phyloP scores from a whole-genome alignment of 2,888 invertebrate genomes.

The Eugnorisma glareosa region DNA sequence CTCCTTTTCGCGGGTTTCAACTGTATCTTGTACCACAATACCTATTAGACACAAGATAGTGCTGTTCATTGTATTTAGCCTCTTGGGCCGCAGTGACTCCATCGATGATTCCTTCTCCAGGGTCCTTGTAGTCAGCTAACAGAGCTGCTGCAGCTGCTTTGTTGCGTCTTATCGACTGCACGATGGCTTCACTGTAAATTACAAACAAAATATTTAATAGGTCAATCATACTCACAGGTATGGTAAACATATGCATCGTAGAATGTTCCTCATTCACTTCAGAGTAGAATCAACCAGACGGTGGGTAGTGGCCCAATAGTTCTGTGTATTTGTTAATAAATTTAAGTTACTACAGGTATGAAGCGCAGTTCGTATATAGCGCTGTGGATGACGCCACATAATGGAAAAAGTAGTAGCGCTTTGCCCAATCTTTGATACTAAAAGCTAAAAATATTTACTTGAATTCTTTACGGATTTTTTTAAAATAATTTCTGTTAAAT shows the following conservation, averaged over 20 bases:
- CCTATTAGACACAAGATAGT: slow-evolving; percentile 86
- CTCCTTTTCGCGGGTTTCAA: too few relatives aligned
- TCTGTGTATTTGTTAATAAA: neutral
- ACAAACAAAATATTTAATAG: neutral
- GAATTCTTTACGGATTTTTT: neutral
- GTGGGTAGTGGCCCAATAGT: neutral
- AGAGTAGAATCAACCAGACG: neutral
- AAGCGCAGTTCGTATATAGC: neutral
- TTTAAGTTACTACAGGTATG: neutral
- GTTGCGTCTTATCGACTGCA: slow-evolving; percentile 92
- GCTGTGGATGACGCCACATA: neutral
- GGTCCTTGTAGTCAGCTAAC: slow-evolving; percentile 93
- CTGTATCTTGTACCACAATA: slow-evolving; percentile 50
- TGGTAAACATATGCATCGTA: neutral
- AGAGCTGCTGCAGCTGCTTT: slow-evolving; percentile 93
- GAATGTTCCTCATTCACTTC: neutral
- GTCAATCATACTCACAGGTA: neutral
- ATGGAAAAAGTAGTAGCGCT: neutral
- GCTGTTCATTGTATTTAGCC: slow-evolving; percentile 87
- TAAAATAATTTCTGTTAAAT: neutral
- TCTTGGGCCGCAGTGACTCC: slow-evolving; percentile 90
- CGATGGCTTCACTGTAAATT: slow-evolving; percentile 91
- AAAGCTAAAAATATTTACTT: neutral
- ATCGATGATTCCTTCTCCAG: slow-evolving; percentile 90
- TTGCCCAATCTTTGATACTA: neutral